phyloP scores from a whole-genome alignment of 2,797 vertebrate genomes.

The Eptatretus atami region DNA sequence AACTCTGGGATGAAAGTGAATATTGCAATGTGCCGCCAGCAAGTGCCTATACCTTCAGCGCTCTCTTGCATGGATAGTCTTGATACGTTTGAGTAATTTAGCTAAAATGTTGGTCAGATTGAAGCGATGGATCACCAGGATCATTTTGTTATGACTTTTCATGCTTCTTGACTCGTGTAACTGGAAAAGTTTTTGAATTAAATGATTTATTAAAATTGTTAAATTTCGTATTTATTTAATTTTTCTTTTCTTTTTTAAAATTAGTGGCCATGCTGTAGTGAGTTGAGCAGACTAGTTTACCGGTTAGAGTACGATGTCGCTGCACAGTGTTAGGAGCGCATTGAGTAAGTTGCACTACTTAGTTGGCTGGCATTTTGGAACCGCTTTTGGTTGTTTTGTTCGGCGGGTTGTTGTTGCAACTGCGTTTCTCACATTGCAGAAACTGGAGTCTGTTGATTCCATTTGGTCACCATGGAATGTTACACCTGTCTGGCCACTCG shows the following conservation, averaged over 20 bases:
- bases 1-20: too few relatives aligned
- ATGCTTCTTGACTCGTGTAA: neutral
- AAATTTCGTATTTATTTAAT: too few relatives aligned
- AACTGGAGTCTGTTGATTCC: conserved; percentile 33
- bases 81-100: too few relatives aligned
- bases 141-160: too few relatives aligned
- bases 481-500: neutral
- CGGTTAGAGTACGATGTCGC: neutral
- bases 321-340: neutral
- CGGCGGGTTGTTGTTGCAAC: conserved; percentile 24
- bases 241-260: too few relatives aligned
- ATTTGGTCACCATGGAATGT: neutral
- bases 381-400: neutral
- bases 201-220: neutral
- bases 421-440: conserved; percentile 51
- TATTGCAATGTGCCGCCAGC: too few relatives aligned
- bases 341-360: neutral
- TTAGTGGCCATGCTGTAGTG: neutral
- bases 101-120: too few relatives aligned
- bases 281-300: neutral
- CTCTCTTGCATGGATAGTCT: too few relatives aligned
- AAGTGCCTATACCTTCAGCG: too few relatives aligned
- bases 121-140: too few relatives aligned
- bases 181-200: neutral
- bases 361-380: neutral